Conservation (phyloP, 2,797 vertebrate genomes). For the Toxotes lorentzi region DNA sequence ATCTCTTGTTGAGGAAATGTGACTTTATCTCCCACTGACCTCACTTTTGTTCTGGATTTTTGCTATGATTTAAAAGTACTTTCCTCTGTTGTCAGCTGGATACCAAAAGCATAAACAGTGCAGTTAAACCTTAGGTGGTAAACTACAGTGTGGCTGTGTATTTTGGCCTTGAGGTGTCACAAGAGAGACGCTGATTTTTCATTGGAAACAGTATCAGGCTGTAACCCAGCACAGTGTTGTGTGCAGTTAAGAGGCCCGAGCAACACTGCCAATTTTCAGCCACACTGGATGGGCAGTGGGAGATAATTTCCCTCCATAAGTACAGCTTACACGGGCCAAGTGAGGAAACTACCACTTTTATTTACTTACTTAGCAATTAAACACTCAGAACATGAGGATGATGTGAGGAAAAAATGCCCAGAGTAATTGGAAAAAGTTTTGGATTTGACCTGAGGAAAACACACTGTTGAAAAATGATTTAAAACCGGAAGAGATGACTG, state of each 20-base stretch:
- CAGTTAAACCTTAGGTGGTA: not conserved
- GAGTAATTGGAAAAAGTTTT: conserved; percentile 19
- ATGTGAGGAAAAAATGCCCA: conserved; percentile 3
- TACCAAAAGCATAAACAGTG: not conserved
- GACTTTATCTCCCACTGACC: not conserved
- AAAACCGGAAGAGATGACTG: not conserved
- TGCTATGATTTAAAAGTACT: not conserved
- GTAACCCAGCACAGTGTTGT: not conserved
- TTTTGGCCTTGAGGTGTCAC: not conserved
- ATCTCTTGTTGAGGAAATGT: not conserved
- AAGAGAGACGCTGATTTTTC: not conserved
- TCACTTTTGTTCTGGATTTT: not conserved
- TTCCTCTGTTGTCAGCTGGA: not conserved
- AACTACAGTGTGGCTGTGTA: not conserved
- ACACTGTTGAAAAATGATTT: not conserved
- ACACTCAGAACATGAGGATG: not conserved
- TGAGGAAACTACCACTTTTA: conserved; percentile 45
- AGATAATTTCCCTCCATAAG: conserved; percentile 40
- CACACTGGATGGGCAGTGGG: conserved; percentile 22
- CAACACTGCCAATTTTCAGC: conserved; percentile 26
- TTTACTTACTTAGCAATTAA: conserved; percentile 36
- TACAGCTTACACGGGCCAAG: conserved; percentile 33
- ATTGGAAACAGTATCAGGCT: not conserved
- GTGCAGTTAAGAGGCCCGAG: not conserved
- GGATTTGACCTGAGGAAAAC: not conserved